A percentile compares a stretch with the other conserved stretches of the same genome.
Conservation (phyloP, 1,140 invertebrate genomes). For the Caenorhabditis elegans region WBcel235 BX284605.5:9344001-9344500, state of each 20-base stretch:
- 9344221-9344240: not conserved
- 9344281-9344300: constrained; percentile 19
- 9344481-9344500: not conserved
- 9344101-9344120: not conserved
- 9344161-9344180: not conserved
- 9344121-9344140: not conserved
- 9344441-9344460: not conserved
- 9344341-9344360: too few species aligned
- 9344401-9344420: too few species aligned
- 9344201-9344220: not conserved
- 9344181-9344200: not conserved
- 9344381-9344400: too few species aligned
- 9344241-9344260: not conserved
- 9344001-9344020: not conserved
- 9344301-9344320: not conserved
- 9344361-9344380: too few species aligned
- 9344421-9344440: not conserved
- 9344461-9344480: not conserved
- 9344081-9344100: not conserved
- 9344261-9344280: not conserved
- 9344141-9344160: not conserved
- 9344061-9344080: not conserved
- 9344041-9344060: constrained; percentile 28
- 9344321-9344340: too few species aligned
- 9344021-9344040: constrained; percentile 31